These are phyloP conservation scores for Caenorhabditis becei DNA, from an alignment of 2,888 invertebrate genomes.

Conservation along the genomic window DNA sequence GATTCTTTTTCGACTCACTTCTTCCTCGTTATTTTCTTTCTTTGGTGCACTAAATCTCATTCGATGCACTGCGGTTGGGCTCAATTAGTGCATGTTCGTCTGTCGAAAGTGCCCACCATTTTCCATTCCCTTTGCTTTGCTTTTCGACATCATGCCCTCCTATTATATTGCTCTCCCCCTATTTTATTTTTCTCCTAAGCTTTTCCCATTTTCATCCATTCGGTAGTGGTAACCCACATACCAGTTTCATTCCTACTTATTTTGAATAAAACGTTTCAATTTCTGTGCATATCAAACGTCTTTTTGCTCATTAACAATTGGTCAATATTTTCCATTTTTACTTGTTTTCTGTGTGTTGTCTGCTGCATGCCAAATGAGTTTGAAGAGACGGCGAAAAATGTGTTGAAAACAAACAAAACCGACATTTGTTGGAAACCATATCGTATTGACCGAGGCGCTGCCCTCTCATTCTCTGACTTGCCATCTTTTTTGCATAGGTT, in stretches of 20 bases:
- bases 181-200: not conserved
- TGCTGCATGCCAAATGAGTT: slow-evolving; percentile 55
- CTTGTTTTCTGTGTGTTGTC: slow-evolving; percentile 25
- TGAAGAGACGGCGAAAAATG: slow-evolving; percentile 36
- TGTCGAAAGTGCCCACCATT: slow-evolving; percentile 48
- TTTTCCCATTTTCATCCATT: slow-evolving; percentile 35
- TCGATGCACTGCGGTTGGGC: slow-evolving; percentile 44
- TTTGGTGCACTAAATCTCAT: slow-evolving; percentile 34
- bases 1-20: slow-evolving; percentile 2
- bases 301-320: slow-evolving; percentile 16
- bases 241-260: not conserved
- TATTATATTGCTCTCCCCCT: slow-evolving; percentile 14
- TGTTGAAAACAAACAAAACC: slow-evolving; percentile 53
- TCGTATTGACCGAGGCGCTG: slow-evolving; percentile 51
- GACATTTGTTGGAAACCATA: slow-evolving; percentile 55
- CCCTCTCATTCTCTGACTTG: slow-evolving; percentile 38
- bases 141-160: slow-evolving; percentile 3
- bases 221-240: slow-evolving; percentile 9
- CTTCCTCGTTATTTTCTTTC: not conserved
- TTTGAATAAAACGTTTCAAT: slow-evolving; percentile 20
- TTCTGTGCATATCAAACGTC: not conserved
- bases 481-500: slow-evolving; percentile 43
- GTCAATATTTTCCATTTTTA: slow-evolving; percentile 27
- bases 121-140: slow-evolving; percentile 35
- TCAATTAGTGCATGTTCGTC: slow-evolving; percentile 51